Base-by-base conservation (phyloP, 2,113 vertebrate genomes). In the Oryzias celebensis region DNA sequence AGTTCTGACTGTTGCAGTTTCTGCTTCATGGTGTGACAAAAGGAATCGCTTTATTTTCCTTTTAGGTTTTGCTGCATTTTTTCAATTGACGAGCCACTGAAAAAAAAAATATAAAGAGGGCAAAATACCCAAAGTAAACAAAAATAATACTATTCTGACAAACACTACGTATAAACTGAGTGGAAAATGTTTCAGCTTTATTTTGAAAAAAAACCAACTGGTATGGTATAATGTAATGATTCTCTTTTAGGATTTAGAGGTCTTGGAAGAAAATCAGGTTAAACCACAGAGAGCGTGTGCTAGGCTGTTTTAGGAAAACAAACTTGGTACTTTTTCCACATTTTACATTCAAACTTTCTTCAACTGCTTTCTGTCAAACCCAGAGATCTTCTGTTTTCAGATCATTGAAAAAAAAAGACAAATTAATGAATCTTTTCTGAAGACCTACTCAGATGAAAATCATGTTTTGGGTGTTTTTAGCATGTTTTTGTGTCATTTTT, bases 191-290 rank as follows among this genome's bases (percentile, higher is more conserved):
- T 82, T 73, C 61, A 86, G 85, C 81, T 79, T 81, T 88, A 82
- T 89, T 90, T 89, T 84, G 85, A 85, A 85, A 88, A 90, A 87
- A 28, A 28, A 20, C 4, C 85, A 87, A 87, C 82, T 91, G 89
- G 89, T 91, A 92, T 89, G 85, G 82, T 70, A 88, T 91, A 90
- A 91, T 90, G 89, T 88, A 89, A 91, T 91, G 82, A 90, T 92
- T 90, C 87, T 88, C 84, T 88, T 87, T 82, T 69, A 88, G 85
- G 85, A 80, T 78, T 87, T 50, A 23, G 84, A 90, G 86, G 89
- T 91, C 77, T 82, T 80, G 86, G 84, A 88, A 85, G 80, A 80
- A 80, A 84, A 86, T 87, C 85, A 84, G 64, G 85, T 85, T 81
- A 90, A 91, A 91, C 88, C 90, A 84, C 91, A 71, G 53, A 63